Evolutionary conservation across 2,888 invertebrate species (phyloP).

Genomic region (Mayetiola destructor): DNA sequence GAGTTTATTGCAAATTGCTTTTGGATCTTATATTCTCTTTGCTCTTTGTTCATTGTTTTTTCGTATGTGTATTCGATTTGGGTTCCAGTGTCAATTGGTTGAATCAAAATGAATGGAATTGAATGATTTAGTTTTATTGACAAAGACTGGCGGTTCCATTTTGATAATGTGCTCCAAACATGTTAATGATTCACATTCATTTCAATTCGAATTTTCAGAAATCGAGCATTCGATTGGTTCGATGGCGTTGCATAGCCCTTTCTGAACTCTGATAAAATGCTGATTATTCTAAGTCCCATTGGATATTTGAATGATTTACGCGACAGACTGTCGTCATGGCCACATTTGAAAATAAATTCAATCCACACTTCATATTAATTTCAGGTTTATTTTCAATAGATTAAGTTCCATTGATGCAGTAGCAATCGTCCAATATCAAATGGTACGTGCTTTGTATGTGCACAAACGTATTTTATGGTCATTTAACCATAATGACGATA

Average conservation of each 20-base stretch:
- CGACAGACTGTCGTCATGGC: not conserved
- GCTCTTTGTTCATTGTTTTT: not conserved
- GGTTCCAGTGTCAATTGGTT: slow-evolving; percentile 7
- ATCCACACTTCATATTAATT: slow-evolving; percentile 11
- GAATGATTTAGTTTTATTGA: slow-evolving; percentile 6
- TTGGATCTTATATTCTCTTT: slow-evolving; percentile 18
- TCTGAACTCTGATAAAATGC: too few species aligned
- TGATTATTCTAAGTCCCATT: too few species aligned
- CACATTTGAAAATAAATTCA: not conserved
- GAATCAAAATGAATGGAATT: slow-evolving; percentile 3
- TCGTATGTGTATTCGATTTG: not conserved
- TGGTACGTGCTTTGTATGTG: not conserved
- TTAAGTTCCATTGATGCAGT: slow-evolving; percentile 10
- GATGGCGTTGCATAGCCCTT: too few species aligned
- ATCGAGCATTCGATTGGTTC: too few species aligned
- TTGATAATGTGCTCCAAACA: too few species aligned
- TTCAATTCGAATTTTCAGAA: too few species aligned
- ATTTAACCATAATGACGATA: not conserved
- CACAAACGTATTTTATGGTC: not conserved
- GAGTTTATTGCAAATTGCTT: slow-evolving; percentile 25
- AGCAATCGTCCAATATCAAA: not conserved
- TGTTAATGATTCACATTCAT: too few species aligned
- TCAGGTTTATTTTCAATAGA: slow-evolving; percentile 9
- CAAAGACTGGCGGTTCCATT: too few species aligned
- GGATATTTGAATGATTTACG: not conserved